Base-by-base conservation (phyloP, 1,140 invertebrate species). In the Diplogasteroides magnus region DNA sequence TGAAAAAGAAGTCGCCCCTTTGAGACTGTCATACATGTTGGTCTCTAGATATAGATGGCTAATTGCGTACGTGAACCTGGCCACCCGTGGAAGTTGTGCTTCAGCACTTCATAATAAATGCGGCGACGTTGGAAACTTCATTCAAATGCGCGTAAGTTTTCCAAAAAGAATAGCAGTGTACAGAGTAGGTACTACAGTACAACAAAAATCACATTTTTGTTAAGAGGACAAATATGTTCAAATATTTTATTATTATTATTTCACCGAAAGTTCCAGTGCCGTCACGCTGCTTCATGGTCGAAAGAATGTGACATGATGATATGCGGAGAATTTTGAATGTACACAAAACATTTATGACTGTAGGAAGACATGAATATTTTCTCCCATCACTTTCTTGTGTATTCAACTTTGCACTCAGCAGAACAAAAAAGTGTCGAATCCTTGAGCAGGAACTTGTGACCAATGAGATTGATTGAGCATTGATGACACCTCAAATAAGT, bases 371-470 rank as follows among this genome's bases (percentile, higher is more conserved):
- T 26, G 31, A 48, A 64, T 56, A 23, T 55, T 25, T 27, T 62
- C 61, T 19, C 48, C 31, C 19, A 58, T 28, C 31, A 29, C 28
- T 15, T 62, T 3, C 25, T 25, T 56, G 55, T 31, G 57, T 66
- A 55, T 28, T 66, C 57, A 26, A 11, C 2, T 55, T 58, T 57
- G 26, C 69, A 71, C 25, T 60, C 23, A 6, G 69, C 65, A 1
- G 69, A 71, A 37, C 69, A 71, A 27, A 67, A 62, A 13, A 71
- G 27, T 60, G 60, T 66, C 3, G 55, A 59, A 56, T 67, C 55
- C 57, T 71, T 71, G 1, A 71, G 32, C 1, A 71, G 65, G 59
- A 71, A 71, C 59, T 71, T 71, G 25, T 67, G 48, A n/a, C 64
- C 64, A 25, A 71, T 71, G 23, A 71, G 32, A 28, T 67, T 59